These are phyloP conservation scores for Hydriomena furcata DNA, from an alignment of 2,888 invertebrate genomes.

Conservation along the genomic window DNA sequence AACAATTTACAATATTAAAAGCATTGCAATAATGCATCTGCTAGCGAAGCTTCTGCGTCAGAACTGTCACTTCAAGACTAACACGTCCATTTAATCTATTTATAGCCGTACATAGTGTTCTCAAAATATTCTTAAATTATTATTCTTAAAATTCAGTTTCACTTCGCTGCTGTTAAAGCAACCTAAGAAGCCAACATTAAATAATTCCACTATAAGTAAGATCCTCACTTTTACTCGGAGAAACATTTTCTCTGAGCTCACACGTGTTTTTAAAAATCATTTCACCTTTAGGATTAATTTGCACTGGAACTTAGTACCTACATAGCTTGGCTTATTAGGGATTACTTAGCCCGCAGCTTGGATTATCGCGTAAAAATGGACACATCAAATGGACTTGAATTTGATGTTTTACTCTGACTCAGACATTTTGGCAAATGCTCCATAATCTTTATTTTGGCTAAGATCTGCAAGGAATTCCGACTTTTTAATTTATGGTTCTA, in stretches of 20 bases:
- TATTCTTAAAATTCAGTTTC: not conserved
- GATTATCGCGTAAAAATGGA: constrained; percentile 3
- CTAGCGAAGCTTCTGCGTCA: constrained; percentile 2
- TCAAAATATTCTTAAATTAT: constrained; percentile 8
- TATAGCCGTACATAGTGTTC: constrained; percentile 5
- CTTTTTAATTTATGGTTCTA: constrained; percentile 10
- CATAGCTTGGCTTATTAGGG: not conserved
- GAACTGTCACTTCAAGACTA: constrained; percentile 19
- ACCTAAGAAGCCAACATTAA: constrained; percentile 1
- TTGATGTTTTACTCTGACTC: too few relatives aligned
- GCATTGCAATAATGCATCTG: constrained; percentile 2
- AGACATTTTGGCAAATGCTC: constrained; percentile 2
- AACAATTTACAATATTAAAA: not conserved
- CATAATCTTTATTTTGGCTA: constrained; percentile 3
- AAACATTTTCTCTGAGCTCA: constrained; percentile 3
- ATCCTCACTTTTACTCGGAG: not conserved
- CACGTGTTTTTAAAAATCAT: constrained; percentile 3
- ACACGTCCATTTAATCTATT: constrained; percentile 8
- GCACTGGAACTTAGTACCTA: not conserved
- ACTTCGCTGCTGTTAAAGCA: constrained; percentile 7
- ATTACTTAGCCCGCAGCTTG: constrained; percentile 2
- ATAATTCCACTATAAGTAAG: not conserved
- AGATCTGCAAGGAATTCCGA: constrained; percentile 1
- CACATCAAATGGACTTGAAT: constrained; percentile 7
- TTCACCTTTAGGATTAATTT: constrained; percentile 8